Percentiles rank a stretch among this genome's conserved stretches.
phyloP scores from a whole-genome alignment of 2,797 vertebrate species.

The Pyrocephalus nanus region DNA sequence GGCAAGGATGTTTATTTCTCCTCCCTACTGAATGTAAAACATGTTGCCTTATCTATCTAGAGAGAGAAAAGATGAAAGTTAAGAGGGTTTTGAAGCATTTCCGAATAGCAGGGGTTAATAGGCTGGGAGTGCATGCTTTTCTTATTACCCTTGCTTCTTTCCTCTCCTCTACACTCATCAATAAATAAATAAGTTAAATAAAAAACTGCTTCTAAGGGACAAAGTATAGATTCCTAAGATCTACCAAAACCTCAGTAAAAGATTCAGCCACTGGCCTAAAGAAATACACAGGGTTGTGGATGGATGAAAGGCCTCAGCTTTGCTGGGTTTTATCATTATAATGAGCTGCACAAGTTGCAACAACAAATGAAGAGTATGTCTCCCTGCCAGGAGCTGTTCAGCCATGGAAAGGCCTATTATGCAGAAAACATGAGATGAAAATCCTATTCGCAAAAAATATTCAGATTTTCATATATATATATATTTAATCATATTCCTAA shows the following conservation, averaged over 20 bases:
- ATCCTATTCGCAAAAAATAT: background rate
- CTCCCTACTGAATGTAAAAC: background rate
- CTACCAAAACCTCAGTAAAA: background rate
- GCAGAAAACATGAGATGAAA: background rate
- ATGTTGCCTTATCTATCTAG: background rate
- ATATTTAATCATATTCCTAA: background rate
- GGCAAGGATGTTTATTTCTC: background rate
- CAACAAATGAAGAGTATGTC: fast-evolving
- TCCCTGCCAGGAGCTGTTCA: background rate
- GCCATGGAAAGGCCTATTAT: background rate
- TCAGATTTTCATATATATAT: background rate
- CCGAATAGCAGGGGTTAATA: background rate
- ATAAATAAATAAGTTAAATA: conserved; percentile 58
- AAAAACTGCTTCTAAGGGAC: conserved; percentile 29
- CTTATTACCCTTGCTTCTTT: background rate
- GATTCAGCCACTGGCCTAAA: conserved; percentile 8
- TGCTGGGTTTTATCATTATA: background rate
- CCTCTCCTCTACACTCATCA: conserved; percentile 27
- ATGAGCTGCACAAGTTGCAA: background rate
- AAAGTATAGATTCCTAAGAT: background rate
- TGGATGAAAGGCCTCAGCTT: background rate
- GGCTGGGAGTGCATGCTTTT: background rate
- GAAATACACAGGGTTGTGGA: background rate
- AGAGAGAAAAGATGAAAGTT: background rate
- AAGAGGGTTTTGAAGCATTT: background rate